Evolutionary conservation across 2,113 vertebrate species (phyloP), one percentile per base, ranked within the genome.

Genomic region (Rynchops niger): DNA sequence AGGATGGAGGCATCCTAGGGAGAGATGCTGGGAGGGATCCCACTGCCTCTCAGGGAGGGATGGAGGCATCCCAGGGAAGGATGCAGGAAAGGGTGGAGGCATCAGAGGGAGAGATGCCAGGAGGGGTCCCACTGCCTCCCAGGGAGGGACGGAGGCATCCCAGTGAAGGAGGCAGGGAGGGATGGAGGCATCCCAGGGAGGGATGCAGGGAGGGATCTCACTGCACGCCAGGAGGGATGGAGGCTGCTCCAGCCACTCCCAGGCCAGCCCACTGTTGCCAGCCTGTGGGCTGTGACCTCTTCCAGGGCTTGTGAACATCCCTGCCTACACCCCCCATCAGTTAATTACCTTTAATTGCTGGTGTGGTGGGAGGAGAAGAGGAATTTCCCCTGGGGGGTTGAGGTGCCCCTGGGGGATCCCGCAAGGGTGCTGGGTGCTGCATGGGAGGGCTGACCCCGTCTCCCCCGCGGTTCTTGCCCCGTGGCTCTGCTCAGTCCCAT

Each of bases 391-490:
- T 30, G 55, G 16, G 32, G 34, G 34, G 8, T 15, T 62, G 0
- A 5, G 66, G 34, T 45, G 25, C 16, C 34, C 30, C 27, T 8
- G 6, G 3, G 23, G 32, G 34, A 61, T 15, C 27, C 38, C 1
- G 0, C 26, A 30, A 65, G 23, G 50, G 38, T 45, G 42, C 52
- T 32, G 66, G 50, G 59, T 58, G 65, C 29, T 58, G 55, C 0
- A 1, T 47, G 42, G 17, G 55, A 73, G 17, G 14, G n/a, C 30
- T 42, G 69, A 61, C 34, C 18, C 16, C 6, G 0, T 8, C 30
- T 59, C 4, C 26, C 40, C 42, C 1, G 0, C 0, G 2, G 8
- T 27, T 42, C 53, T 69, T 9, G 2, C 42, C 22, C 55, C 1
- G 0, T 30, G 56, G 42, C 7, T 13, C 55, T 20, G 16, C 47